These are phyloP conservation scores for Caenorhabditis wallacei DNA, from an alignment of 2,888 invertebrate genomes.

Conservation along the genomic window DNA sequence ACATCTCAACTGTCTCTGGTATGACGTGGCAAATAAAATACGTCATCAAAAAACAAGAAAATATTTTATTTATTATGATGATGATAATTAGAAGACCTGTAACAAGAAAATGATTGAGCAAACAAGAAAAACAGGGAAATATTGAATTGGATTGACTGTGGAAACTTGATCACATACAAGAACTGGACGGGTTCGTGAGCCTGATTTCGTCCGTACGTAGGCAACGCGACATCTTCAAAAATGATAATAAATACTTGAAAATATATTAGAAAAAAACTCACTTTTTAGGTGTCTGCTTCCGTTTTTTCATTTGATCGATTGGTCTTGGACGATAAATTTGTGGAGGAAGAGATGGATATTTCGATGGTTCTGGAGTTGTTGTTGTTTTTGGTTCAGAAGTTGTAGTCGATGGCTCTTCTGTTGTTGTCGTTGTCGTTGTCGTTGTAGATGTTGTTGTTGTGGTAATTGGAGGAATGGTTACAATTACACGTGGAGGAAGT, in stretches of 20 bases:
- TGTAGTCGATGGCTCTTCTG: conserved; percentile 47
- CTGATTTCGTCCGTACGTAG: conserved; percentile 63
- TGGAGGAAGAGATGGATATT: conserved; percentile 54
- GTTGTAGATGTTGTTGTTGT: conserved; percentile 30
- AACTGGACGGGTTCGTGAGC: conserved; percentile 62
- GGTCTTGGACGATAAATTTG: conserved; percentile 58
- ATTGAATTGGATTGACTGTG: neutral
- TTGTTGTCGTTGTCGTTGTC: conserved; percentile 56
- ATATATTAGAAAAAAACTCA: conserved; percentile 1
- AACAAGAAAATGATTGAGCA: conserved; percentile 49
- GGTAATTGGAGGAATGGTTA: conserved; percentile 51
- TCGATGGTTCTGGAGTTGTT: conserved; percentile 52
- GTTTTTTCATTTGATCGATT: conserved; percentile 53
- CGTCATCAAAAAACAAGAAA: neutral
- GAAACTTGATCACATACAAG: conserved; percentile 50
- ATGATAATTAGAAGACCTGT: conserved; percentile 45
- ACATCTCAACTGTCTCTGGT: conserved; percentile 17
- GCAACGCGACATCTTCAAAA: conserved; percentile 66
- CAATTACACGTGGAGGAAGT: conserved; percentile 48
- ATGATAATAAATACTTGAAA: neutral
- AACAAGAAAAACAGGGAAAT: conserved; percentile 33
- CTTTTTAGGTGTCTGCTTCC: conserved; percentile 56
- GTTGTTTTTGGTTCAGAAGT: conserved; percentile 37
- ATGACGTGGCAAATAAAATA: conserved; percentile 22
- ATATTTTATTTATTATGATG: conserved; percentile 23